Evolutionary conservation across 2,113 vertebrate genomes (phyloP).

Genomic region (Syrmaticus mikado): DNA sequence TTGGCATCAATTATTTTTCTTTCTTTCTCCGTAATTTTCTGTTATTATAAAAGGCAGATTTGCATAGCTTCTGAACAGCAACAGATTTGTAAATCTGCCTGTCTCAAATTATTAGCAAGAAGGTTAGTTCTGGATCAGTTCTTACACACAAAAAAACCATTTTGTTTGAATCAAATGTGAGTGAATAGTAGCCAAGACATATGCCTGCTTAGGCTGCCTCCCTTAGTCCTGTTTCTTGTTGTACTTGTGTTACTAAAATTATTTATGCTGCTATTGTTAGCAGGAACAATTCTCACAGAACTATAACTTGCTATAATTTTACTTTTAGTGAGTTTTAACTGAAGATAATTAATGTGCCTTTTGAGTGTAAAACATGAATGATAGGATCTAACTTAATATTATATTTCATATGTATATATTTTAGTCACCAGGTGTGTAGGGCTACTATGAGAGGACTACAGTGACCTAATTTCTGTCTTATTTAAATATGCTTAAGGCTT

Average conservation of each 20-base stretch:
- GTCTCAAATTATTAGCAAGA: background rate
- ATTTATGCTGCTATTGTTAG: background rate
- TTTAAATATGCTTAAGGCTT: background rate
- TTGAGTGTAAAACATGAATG: background rate
- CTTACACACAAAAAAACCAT: background rate
- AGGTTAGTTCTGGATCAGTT: background rate
- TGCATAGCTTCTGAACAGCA: slow-evolving; percentile 25
- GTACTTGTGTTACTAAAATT: background rate
- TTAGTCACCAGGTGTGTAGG: background rate
- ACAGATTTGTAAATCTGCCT: background rate
- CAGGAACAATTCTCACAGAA: background rate
- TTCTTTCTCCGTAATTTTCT: background rate
- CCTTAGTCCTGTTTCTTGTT: background rate
- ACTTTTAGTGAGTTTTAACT: background rate
- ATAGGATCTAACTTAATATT: background rate
- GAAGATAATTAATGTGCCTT: background rate
- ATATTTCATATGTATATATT: background rate
- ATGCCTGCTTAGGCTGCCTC: background rate
- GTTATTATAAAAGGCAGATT: slow-evolving; percentile 57
- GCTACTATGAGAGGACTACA: background rate
- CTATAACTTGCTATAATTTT: background rate
- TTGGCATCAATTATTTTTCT: background rate
- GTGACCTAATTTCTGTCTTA: background rate
- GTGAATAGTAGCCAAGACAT: background rate
- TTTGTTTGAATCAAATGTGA: background rate